A percentile compares a stretch with the other conserved stretches of the same genome.
phyloP scores from a whole-genome alignment of 2,797 vertebrate genomes.

The Lacerta bilineata region DNA sequence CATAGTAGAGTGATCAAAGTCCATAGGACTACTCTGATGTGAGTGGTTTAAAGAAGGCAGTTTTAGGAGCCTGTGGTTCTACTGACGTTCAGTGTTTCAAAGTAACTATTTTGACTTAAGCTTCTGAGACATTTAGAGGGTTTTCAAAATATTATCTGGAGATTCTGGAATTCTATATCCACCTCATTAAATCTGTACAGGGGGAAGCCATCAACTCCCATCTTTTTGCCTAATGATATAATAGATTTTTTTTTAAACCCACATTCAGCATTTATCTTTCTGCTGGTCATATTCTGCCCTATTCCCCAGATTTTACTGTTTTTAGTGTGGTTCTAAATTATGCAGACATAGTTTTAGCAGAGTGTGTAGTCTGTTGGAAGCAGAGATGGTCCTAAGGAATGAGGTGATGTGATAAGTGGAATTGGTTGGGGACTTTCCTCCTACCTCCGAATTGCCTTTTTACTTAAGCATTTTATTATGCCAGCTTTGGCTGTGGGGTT shows the following conservation, averaged over 20 bases:
- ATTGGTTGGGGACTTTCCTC: neutral
- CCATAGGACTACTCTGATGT: neutral
- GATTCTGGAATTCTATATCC: constrained; percentile 23
- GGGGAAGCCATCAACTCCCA: constrained; percentile 20
- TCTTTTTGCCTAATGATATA: neutral
- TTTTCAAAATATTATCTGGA: constrained; percentile 31
- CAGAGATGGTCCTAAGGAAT: neutral
- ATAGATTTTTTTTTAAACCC: neutral
- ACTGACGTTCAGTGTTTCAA: constrained; percentile 10
- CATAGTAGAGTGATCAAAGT: neutral
- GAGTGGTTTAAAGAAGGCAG: neutral
- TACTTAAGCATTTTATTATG: constrained; percentile 1
- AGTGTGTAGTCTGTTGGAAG: constrained; percentile 1
- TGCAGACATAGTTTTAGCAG: constrained; percentile 30
- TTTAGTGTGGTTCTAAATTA: constrained; percentile 19
- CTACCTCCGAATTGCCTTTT: neutral
- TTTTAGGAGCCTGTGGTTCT: neutral
- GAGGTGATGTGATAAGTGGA: neutral
- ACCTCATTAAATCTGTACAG: constrained; percentile 36
- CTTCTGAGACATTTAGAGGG: constrained; percentile 19
- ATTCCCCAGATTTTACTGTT: constrained; percentile 19
- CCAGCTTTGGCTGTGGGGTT: neutral
- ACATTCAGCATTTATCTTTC: neutral
- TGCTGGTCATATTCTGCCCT: neutral
- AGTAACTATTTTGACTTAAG: constrained; percentile 14